A percentile compares a stretch with the other conserved stretches of the same genome.
Evolutionary conservation across 2,113 vertebrate species (phyloP).

Genomic region (Damaliscus lunatus): DNA sequence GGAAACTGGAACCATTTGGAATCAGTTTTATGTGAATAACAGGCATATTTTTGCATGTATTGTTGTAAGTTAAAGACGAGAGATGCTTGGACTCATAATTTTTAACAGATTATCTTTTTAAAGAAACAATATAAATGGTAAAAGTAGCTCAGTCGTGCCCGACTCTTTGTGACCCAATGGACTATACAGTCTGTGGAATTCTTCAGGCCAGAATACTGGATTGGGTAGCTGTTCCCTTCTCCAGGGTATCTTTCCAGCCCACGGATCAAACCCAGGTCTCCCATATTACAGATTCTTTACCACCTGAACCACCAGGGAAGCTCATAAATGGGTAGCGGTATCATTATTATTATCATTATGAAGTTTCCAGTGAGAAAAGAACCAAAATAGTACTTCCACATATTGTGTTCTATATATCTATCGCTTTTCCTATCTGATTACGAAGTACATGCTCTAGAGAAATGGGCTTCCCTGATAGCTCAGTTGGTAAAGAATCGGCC

Average conservation of each 20-base stretch:
- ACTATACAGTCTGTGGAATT: not conserved
- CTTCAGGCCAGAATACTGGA: not conserved
- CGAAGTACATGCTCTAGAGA: not conserved
- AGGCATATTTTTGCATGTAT: not conserved
- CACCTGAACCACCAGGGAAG: not conserved
- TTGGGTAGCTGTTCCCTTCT: not conserved
- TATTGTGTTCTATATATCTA: not conserved
- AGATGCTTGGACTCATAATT: not conserved
- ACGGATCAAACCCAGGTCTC: not conserved
- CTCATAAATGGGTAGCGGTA: not conserved
- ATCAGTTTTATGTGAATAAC: not conserved
- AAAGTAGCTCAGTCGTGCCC: not conserved
- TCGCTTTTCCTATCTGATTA: not conserved
- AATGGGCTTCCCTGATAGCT: not conserved
- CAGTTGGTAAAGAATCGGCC: not conserved
- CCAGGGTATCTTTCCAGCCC: not conserved
- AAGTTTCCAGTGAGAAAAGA: not conserved
- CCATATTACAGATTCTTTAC: not conserved
- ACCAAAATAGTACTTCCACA: not conserved
- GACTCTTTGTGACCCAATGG: not conserved
- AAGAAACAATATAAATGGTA: not conserved
- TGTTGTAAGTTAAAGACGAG: not conserved
- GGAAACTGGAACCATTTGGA: not conserved
- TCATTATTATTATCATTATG: not conserved
- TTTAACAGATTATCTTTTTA: not conserved